Base-by-base conservation (phyloP, 2,113 vertebrate species). In the Vanacampus margaritifer region DNA sequence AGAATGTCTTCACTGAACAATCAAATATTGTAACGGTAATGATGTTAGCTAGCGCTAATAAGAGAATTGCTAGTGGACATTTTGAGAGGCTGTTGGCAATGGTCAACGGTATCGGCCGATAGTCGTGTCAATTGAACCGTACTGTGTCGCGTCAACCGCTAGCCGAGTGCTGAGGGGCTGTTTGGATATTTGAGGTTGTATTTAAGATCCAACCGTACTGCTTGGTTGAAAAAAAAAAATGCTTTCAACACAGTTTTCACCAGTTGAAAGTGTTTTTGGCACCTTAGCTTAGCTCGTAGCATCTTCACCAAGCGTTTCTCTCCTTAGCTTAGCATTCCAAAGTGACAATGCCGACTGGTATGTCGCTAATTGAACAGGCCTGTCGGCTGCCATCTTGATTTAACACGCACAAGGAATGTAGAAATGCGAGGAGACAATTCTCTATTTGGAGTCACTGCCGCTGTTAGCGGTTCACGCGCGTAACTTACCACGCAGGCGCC, bases 331-430 rank as follows among this genome's bases (percentile, higher is more conserved):
- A n/a, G 12, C 17, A 26, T 14, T 56, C 24, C 13, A 56, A 56
- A 56, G 11, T 26, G 12, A 26, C 13, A 56, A 56, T 68, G 71
- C 60, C 72, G 74, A 74, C 75, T 71, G 83, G 71, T 43, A 67
- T 79, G 73, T 60, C 68, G 68, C 68, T 54, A 75, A 60, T 65
- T 77, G 66, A 75, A 72, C 64, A 59, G 58, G 60, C 66, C 72
- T 67, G 72, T 53, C 75, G 79, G 50, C 74, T 83, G 74, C 81
- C 81, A 82, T 72, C 68, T 26, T 72, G 75, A 86, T 85, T 75
- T 79, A 83, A 80, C 78, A 70, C 54, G 57, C 51, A 64, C 43
- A 83, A 65, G 69, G 46, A 82, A 86, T 53, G 67, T 75, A 58
- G 35, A 65, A 69, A 79, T 1, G 59, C 66, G 57, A 62, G 53